Conservation (phyloP, 2,797 vertebrate species). For the Silurus lanzhouensis region DNA sequence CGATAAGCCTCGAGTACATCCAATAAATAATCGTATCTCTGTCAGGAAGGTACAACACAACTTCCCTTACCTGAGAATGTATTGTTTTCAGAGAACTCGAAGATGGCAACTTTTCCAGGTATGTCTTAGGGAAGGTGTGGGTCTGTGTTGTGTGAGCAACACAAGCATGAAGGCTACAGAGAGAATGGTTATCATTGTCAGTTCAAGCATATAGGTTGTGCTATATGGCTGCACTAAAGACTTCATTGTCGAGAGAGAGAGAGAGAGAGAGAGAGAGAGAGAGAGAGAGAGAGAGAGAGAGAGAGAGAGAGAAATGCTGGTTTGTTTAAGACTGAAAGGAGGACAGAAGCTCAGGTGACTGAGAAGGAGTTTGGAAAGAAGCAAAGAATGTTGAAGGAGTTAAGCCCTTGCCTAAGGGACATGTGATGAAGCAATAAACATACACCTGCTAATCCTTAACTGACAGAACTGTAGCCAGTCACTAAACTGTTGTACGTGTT, state of each 20-base stretch:
- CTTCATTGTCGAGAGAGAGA: constrained; percentile 56
- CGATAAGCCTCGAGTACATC: not conserved
- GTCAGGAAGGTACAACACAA: not conserved
- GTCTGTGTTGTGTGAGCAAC: constrained; percentile 31
- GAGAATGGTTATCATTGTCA: constrained; percentile 21
- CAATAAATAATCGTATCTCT: not conserved
- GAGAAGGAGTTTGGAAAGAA: constrained; percentile 39
- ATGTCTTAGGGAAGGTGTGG: not conserved
- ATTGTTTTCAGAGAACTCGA: not conserved
- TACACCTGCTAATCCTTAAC: constrained; percentile 20
- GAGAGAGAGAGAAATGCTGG: constrained; percentile 66
- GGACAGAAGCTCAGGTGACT: constrained; percentile 51
- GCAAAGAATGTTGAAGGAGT: constrained; percentile 46
- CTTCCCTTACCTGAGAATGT: not conserved
- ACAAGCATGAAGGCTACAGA: constrained; percentile 28
- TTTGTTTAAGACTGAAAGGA: constrained; percentile 69
- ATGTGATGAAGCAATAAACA: not conserved
- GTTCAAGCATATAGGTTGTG: constrained; percentile 50
- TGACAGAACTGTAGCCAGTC: not conserved
- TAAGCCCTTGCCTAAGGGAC: constrained; percentile 28
- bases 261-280: no score
- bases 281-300: not conserved
- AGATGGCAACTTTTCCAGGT: constrained; percentile 2
- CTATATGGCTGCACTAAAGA: constrained; percentile 59
- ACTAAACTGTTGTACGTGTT: not conserved